Conservation (phyloP, 2,113 vertebrate genomes). For the Paramisgurnus dabryanus region DNA sequence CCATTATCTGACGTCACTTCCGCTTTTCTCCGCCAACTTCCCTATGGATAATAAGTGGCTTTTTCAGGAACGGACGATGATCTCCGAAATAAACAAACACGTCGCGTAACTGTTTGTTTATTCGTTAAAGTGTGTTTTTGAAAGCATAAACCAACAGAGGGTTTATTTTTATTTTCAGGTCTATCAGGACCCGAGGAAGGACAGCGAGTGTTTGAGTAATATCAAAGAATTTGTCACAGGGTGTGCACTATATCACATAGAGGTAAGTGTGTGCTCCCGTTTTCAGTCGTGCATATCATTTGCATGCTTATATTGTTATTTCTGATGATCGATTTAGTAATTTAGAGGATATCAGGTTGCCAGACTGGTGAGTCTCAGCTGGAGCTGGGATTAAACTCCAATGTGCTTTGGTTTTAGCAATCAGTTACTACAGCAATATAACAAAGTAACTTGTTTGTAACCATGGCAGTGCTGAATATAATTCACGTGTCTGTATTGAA, state of each 20-base stretch:
- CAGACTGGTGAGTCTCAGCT: conserved; percentile 28
- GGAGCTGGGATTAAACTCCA: conserved; percentile 3
- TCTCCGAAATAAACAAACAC: conserved; percentile 11
- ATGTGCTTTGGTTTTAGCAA: background rate
- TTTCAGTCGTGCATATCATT: background rate
- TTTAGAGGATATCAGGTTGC: background rate
- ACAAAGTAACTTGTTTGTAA: background rate
- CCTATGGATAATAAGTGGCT: conserved; percentile 37
- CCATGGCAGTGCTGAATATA: background rate
- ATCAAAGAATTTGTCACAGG: conserved; percentile 88
- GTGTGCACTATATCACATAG: conserved; percentile 84
- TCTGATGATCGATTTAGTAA: background rate
- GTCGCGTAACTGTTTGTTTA: background rate
- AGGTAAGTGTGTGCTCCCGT: conserved; percentile 77
- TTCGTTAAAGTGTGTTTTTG: background rate
- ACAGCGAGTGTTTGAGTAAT: conserved; percentile 87
- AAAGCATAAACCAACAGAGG: background rate
- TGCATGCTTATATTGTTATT: background rate
- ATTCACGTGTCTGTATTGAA: too few relatives aligned
- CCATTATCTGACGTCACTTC: conserved; percentile 68
- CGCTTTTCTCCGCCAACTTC: conserved; percentile 61
- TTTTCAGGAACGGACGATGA: conserved; percentile 29
- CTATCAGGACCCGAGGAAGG: conserved; percentile 84
- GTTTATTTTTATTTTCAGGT: conserved; percentile 68
- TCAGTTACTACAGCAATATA: background rate